These are phyloP conservation scores for Scrobipalpa atriplicella DNA, from an alignment of 2,888 invertebrate species.

Conservation along the genomic window DNA sequence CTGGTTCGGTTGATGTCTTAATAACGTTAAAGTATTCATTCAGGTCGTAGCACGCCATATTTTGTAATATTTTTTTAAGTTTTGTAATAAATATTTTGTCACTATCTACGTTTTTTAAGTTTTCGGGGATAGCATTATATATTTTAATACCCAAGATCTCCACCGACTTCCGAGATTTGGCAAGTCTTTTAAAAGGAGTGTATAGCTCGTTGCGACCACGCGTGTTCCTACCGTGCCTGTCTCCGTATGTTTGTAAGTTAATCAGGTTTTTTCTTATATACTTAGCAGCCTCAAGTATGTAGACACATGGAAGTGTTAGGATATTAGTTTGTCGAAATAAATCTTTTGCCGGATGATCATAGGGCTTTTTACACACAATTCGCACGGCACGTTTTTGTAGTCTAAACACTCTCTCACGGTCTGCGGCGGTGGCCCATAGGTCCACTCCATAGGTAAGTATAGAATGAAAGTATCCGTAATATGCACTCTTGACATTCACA, in stretches of 20 bases:
- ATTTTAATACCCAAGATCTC: background rate
- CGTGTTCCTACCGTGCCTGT: background rate
- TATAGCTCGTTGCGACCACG: background rate
- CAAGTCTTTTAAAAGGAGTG: background rate
- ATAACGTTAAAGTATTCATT: background rate
- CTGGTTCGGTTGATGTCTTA: background rate
- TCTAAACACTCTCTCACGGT: background rate
- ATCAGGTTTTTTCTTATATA: background rate
- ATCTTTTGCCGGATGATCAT: background rate
- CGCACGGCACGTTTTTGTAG: background rate
- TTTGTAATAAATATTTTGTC: background rate
- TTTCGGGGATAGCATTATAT: background rate
- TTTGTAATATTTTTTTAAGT: background rate
- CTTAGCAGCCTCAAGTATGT: background rate
- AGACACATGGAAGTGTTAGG: background rate
- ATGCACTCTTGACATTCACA: background rate
- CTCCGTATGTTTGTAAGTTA: background rate
- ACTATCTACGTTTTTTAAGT: background rate
- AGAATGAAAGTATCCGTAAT: slow-evolving; percentile 16
- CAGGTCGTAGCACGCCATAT: background rate
- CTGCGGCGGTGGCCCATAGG: background rate
- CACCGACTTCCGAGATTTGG: background rate
- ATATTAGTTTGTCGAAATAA: background rate
- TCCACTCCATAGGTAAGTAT: background rate
- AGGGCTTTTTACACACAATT: background rate